Evolutionary conservation across 2,888 invertebrate genomes (phyloP).

Genomic region (Gymnoscelis rufifasciata): DNA sequence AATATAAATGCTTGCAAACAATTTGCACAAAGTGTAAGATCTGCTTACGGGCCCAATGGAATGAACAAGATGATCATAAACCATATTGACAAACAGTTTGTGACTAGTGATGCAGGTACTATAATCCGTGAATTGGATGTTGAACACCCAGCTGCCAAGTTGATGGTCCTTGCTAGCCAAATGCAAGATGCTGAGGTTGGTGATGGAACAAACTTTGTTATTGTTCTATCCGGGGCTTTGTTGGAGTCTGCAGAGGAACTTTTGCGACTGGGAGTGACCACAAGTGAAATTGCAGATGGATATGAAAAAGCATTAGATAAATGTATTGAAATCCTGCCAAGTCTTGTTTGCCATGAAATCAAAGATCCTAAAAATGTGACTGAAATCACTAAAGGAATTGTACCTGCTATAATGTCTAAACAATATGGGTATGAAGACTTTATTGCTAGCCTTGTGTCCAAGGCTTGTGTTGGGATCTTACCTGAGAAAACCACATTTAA

Average conservation of each 20-base stretch:
- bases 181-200: constrained; percentile 99
- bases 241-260: constrained; percentile 95
- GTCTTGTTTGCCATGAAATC: constrained; percentile 87
- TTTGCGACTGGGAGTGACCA: constrained; percentile 95
- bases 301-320: constrained; percentile 95
- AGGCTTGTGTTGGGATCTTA: constrained; percentile 92
- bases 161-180: constrained; percentile 96
- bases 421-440: constrained; percentile 98
- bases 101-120: constrained; percentile 99
- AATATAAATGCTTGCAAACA: constrained; percentile 98
- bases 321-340: constrained; percentile 92
- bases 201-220: constrained; percentile 99
- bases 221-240: constrained; percentile 95
- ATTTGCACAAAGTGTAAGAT: constrained; percentile 94
- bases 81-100: constrained; percentile 98
- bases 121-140: constrained; percentile 97
- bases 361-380: constrained; percentile 82
- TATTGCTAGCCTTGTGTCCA: constrained; percentile 89
- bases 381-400: constrained; percentile 86
- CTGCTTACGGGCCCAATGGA: constrained; percentile 98
- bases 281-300: constrained; percentile 96
- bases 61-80: constrained; percentile 99
- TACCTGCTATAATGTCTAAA: constrained; percentile 95
- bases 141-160: constrained; percentile 98
- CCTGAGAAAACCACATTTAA: constrained; percentile 94